Base-by-base conservation (phyloP, 2,113 vertebrate species). In the Chamaea fasciata region DNA sequence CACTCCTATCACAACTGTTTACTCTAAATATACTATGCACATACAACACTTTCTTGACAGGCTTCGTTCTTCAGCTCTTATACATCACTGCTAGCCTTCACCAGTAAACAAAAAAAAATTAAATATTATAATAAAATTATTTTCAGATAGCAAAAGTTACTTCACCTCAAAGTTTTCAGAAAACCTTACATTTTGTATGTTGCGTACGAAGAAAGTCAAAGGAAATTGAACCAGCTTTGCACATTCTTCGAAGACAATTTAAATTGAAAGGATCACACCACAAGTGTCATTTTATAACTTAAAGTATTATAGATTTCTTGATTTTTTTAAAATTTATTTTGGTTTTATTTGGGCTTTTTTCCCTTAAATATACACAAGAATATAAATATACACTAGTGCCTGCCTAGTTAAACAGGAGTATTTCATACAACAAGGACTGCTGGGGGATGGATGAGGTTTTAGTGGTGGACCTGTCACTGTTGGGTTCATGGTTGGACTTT, bases 111-210 rank as follows among this genome's bases (percentile, higher is more conserved):
- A 49, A 47, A 55, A 30, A 62, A 16, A 9, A 14, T 11, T 41
- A 33, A 53, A n/a, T 46, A 67, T 28, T 39, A 60, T 16, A n/a
- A 19, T 26, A n/a, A 49, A 69, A 55, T 31, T 55, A 10, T 55
- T 73, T 93, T 53, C 46, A 53, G n/a, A n/a, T 3, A 41, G 24
- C 15, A 79, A 89, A 78, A 91, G 65, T 17, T 47, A 39, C 15
- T 35, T 57, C 30, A 79, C 28, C 46, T 91, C 18, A 4, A 82
- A 56, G 31, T 30, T 63, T 81, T 26, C 3, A 50, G 31, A 75
- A 78, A 50, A 57, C 23, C 9, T 42, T 27, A 18, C 6, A 41
- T 82, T 81, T 55, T 16, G 2, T 17, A 13, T 0, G 0, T 30
- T 31, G 27, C 1, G 7, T 28, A 26, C 8, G 4, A 63, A 64